phyloP scores from a whole-genome alignment of 1,140 invertebrate genomes.

The Parapsyche elsis region DNA sequence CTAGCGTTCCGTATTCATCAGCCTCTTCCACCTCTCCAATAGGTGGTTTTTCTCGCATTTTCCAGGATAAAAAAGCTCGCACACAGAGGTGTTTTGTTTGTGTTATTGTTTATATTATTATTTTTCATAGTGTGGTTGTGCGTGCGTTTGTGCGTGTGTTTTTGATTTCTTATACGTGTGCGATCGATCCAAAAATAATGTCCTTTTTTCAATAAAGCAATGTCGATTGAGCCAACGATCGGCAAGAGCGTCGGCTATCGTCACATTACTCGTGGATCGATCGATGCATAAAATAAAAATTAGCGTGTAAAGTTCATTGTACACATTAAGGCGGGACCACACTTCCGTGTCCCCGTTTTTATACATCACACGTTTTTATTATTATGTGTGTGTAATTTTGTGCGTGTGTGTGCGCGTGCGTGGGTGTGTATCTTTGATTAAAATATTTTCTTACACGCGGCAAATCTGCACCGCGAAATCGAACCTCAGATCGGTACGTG shows the following conservation, averaged over 20 bases:
- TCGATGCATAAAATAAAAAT: too few species aligned
- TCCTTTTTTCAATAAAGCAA: too few species aligned
- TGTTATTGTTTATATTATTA: slow-evolving; percentile 20
- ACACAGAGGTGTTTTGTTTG: slow-evolving; percentile 19
- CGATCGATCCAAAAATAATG: background rate
- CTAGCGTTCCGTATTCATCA: background rate
- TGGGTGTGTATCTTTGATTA: slow-evolving; percentile 2
- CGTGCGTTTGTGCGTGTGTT: slow-evolving; percentile 33
- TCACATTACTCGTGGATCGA: too few species aligned
- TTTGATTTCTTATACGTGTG: slow-evolving; percentile 8
- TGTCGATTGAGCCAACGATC: too few species aligned
- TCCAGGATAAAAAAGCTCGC: slow-evolving; percentile 1
- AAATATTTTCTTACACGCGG: background rate
- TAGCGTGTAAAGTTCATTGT: too few species aligned
- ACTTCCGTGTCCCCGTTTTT: too few species aligned
- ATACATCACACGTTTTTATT: too few species aligned
- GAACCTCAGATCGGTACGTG: too few species aligned
- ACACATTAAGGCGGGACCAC: too few species aligned
- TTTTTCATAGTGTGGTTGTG: slow-evolving; percentile 13
- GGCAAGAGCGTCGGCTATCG: too few species aligned
- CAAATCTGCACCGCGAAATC: slow-evolving; percentile 5
- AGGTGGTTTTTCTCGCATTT: slow-evolving; percentile 6
- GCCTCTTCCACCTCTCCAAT: background rate
- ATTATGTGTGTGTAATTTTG: slow-evolving; percentile 28
- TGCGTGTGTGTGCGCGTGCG: slow-evolving; percentile 48